phyloP scores from a whole-genome alignment of 2,888 invertebrate genomes.

The Heliconius erato region DNA sequence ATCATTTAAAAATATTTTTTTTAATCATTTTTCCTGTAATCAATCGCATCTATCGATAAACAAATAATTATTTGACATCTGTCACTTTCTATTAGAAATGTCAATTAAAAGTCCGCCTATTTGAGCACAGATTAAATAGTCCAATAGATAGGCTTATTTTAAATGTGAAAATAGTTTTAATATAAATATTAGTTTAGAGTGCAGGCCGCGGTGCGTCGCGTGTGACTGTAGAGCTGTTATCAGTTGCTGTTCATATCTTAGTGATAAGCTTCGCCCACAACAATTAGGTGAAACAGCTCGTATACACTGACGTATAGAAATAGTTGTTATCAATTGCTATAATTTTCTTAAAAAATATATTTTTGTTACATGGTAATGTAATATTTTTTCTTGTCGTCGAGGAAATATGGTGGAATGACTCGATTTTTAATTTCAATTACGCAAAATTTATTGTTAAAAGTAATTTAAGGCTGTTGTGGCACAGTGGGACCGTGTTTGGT shows the following conservation, averaged over 20 bases:
- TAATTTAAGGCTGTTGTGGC: too few relatives aligned
- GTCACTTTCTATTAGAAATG: background rate
- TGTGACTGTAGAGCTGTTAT: conserved; percentile 72
- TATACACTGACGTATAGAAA: background rate
- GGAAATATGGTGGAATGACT: accelerated
- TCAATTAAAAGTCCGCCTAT: conserved; percentile 13
- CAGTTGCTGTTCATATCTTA: conserved; percentile 65
- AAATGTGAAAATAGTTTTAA: conserved; percentile 29
- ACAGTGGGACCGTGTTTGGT: too few relatives aligned
- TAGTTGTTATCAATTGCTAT: too few relatives aligned
- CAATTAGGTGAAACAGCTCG: conserved; percentile 75
- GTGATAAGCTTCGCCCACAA: conserved; percentile 76
- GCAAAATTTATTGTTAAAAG: too few relatives aligned
- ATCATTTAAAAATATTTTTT: background rate
- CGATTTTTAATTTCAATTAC: too few relatives aligned
- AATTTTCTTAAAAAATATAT: too few relatives aligned
- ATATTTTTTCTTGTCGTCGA: background rate
- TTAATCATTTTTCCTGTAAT: too few relatives aligned
- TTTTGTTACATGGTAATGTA: too few relatives aligned
- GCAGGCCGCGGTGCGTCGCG: conserved; percentile 58
- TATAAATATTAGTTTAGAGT: conserved; percentile 46
- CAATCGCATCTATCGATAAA: background rate
- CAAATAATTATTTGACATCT: conserved; percentile 13
- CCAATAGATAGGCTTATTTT: conserved; percentile 21
- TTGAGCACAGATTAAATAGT: conserved; percentile 49